These are phyloP conservation scores for Drosophila putrida DNA, from an alignment of 2,888 invertebrate genomes.

Conservation along the genomic window DNA sequence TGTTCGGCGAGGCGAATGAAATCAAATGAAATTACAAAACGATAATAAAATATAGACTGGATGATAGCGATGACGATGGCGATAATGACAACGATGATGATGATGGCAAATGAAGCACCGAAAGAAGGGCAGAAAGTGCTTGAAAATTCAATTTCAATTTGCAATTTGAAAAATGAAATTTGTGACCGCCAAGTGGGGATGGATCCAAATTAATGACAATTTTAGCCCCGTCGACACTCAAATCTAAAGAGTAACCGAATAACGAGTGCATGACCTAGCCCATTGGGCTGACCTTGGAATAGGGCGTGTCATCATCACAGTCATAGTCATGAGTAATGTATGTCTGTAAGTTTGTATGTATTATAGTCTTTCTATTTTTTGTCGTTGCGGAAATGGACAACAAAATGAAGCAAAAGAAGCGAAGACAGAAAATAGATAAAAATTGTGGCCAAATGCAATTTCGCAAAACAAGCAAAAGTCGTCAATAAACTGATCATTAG, in stretches of 20 bases:
- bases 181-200: constrained; percentile 49
- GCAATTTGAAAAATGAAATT: constrained; percentile 76
- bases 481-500: constrained; percentile 50
- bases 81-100: constrained; percentile 1
- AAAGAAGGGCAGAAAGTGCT: constrained; percentile 27
- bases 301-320: constrained; percentile 39
- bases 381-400: constrained; percentile 20
- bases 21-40: constrained; percentile 40
- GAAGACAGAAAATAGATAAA: constrained; percentile 23
- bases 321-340: constrained; percentile 40
- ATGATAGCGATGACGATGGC: background rate
- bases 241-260: background rate
- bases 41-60: constrained; percentile 37
- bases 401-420: background rate
- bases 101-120: background rate
- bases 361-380: background rate
- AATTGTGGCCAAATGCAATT: constrained; percentile 68
- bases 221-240: constrained; percentile 10
- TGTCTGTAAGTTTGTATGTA: too few relatives aligned
- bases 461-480: constrained; percentile 37
- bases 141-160: constrained; percentile 75
- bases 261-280: constrained; percentile 51
- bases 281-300: constrained; percentile 49
- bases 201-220: constrained; percentile 67
- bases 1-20: constrained; percentile 42